Evolutionary conservation across 1,140 invertebrate genomes (phyloP).

Genomic region (Lethrus apterus): DNA sequence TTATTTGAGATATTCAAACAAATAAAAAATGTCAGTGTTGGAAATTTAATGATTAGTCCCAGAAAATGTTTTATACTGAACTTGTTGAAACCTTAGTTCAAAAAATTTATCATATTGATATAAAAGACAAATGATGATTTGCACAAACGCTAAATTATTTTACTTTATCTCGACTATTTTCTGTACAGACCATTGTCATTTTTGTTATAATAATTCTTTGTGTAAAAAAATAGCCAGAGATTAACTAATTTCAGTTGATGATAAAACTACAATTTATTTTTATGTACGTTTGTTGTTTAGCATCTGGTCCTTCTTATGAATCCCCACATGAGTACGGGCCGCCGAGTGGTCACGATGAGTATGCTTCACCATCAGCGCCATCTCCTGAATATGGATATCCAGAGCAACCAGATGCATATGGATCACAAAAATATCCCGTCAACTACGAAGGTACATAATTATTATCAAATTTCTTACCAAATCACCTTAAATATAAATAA

Average conservation of each 20-base stretch:
- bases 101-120: no score
- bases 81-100: no score
- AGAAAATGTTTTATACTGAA: no score
- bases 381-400: slow-evolving; percentile 17
- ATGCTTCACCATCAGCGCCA: slow-evolving; percentile 17
- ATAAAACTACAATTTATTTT: slow-evolving; percentile 6
- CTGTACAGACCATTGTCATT: not conserved
- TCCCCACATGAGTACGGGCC: no score
- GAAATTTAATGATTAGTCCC: no score
- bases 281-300: slow-evolving; percentile 5
- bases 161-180: no score
- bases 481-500: not conserved
- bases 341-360: slow-evolving; percentile 15
- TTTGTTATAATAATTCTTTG: slow-evolving; percentile 2
- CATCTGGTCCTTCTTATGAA: slow-evolving; percentile 14
- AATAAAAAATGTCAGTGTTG: no score
- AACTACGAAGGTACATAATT: slow-evolving; percentile 16
- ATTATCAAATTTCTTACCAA: not conserved
- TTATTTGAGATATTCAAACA: no score
- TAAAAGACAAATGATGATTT: no score
- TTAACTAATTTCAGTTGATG: not conserved
- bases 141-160: no score
- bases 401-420: no score
- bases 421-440: slow-evolving; percentile 15
- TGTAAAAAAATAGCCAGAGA: slow-evolving; percentile 4